Evolutionary conservation across 2,888 invertebrate genomes (phyloP).

Genomic region (Orchestes rusci): DNA sequence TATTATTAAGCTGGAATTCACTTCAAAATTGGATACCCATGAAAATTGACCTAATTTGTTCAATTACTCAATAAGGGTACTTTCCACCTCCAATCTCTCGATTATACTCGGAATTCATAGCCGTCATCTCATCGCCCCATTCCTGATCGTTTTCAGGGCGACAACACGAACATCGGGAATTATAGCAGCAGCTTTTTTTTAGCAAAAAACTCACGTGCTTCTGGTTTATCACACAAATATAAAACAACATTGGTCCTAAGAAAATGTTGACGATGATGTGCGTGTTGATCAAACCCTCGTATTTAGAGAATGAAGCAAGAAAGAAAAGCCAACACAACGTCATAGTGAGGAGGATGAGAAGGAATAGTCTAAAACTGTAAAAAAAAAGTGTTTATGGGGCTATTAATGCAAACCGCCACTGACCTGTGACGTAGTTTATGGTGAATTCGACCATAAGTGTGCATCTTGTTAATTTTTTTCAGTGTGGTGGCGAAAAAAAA

Average conservation of each 20-base stretch:
- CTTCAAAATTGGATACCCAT: not conserved
- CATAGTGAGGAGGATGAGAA: conserved; percentile 68
- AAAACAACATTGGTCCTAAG: conserved; percentile 66
- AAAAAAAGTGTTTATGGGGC: no score
- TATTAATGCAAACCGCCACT: no score
- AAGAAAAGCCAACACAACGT: conserved; percentile 70
- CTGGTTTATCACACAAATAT: conserved; percentile 70
- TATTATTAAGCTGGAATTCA: not conserved
- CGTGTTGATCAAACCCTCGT: conserved; percentile 64
- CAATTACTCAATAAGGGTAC: conserved; percentile 5
- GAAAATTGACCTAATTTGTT: no score
- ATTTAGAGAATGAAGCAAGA: conserved; percentile 66
- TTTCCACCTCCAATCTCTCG: conserved; percentile 1
- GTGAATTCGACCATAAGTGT: conserved; percentile 78
- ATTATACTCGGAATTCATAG: conserved; percentile 59
- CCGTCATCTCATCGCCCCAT: conserved; percentile 86
- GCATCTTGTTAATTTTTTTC: conserved; percentile 70
- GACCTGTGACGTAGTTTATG: conserved; percentile 76
- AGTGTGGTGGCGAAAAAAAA: conserved; percentile 76
- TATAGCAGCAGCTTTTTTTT: conserved; percentile 71
- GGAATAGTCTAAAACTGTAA: conserved; percentile 72
- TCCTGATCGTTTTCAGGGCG: conserved; percentile 62
- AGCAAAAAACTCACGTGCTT: conserved; percentile 72
- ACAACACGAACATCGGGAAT: conserved; percentile 47
- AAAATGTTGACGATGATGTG: conserved; percentile 71